These are phyloP conservation scores for Scaptomyza reducta DNA, from an alignment of 2,888 invertebrate species.

Conservation along the genomic window DNA sequence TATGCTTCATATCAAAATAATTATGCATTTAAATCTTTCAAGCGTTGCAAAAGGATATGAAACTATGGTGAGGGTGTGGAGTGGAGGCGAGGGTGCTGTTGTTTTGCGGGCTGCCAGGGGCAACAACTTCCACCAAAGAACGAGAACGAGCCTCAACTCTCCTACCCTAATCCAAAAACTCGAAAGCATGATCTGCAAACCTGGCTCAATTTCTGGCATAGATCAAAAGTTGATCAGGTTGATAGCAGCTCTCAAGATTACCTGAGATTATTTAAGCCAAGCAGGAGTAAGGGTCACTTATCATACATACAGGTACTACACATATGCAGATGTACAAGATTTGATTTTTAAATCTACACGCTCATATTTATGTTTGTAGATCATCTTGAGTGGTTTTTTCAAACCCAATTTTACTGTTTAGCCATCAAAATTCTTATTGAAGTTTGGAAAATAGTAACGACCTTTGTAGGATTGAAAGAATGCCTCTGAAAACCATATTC, in stretches of 20 bases:
- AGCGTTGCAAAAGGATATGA: constrained; percentile 68
- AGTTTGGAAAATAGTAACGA: no score
- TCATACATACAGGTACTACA: not conserved
- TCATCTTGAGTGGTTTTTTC: no score
- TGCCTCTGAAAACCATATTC: no score
- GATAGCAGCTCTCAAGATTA: constrained; percentile 10
- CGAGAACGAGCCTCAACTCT: not conserved
- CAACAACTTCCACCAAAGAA: constrained; percentile 41
- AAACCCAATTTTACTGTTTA: no score
- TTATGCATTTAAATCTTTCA: constrained; percentile 79
- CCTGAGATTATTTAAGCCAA: not conserved
- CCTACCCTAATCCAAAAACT: not conserved
- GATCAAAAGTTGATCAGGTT: constrained; percentile 16
- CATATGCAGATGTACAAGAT: not conserved
- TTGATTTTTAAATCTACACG: not conserved
- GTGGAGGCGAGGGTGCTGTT: constrained; percentile 33
- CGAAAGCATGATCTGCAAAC: constrained; percentile 3
- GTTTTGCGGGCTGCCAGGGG: constrained; percentile 54
- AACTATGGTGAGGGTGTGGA: not conserved
- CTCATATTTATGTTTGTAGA: no score
- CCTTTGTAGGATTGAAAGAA: no score
- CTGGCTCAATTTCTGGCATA: constrained; percentile 14
- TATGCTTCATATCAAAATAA: constrained; percentile 79
- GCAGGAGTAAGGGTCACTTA: not conserved
- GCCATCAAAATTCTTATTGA: no score